Base-by-base conservation (phyloP, 2,797 vertebrate genomes). In the Pseudochromis fuscus region DNA sequence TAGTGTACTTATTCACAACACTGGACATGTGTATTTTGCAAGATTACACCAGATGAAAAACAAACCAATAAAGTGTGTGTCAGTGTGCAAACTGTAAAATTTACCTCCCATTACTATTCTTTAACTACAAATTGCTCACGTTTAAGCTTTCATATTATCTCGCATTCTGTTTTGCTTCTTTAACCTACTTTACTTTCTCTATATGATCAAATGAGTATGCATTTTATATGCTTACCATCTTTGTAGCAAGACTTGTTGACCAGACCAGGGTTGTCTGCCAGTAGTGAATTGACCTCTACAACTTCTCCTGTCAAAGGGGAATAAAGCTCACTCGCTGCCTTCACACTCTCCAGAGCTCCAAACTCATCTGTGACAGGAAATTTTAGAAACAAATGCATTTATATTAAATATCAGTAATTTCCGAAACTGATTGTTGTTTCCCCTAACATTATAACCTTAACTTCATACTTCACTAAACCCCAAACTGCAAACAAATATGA, bases 181-280 rank as follows among this genome's bases (percentile, higher is more conserved):
- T n/a, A n/a, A n/a, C n/a, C n/a, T n/a, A n/a, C 9, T n/a, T 42
- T 19, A 8, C 18, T 10, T 23, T 23, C 10, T 13, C 44, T 21
- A 45, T 11, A 45, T 12, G 7, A 33, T 33, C 31, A 4, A 11
- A 33, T 11, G 11, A 11, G 4, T 5, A 5, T 0, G 4, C 9
- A 7, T 28, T 30, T 15, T 56, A 0, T 55, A 12, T 27, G 3
- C 95, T 95, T 91, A 99, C 98, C 98, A 62, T 99, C 96, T 91
- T 96, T 93, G 66, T 99, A 99, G 92, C 97, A 99, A 72, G 97
- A 98, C 85, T 97, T 97, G 92, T 99, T 99, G 80, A 99, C 95
- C 25, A 99, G 94, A 52, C 95, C 96, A 19, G 98, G 98, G 51
- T 95, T 96, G 84, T 98, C 97, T 33, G 95, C 94, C 90, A 99